Evolutionary conservation across 2,888 invertebrate species (phyloP).

Genomic region (Neoascia interrupta): DNA sequence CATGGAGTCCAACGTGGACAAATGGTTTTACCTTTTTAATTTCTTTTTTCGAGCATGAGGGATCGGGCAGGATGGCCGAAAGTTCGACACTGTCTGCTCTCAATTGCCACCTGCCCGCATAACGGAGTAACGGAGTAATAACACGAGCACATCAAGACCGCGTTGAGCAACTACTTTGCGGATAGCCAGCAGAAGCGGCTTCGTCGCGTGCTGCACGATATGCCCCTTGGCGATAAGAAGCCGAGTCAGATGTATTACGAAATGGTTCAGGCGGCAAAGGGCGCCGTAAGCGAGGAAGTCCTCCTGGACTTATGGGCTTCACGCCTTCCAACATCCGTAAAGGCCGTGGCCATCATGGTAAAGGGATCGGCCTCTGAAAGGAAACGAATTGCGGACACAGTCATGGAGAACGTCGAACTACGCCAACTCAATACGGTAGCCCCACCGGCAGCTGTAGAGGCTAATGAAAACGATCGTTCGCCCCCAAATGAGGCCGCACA

Average conservation of each 20-base stretch:
- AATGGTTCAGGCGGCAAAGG: slow-evolving; percentile 14
- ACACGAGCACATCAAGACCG: slow-evolving; percentile 3
- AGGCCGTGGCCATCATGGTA: too few relatives aligned
- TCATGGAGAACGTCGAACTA: too few relatives aligned
- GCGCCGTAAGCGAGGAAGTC: slow-evolving; percentile 14
- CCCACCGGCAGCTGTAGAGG: too few relatives aligned
- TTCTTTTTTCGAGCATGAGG: slow-evolving; percentile 8
- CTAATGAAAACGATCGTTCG: too few relatives aligned
- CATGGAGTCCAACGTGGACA: too few relatives aligned
- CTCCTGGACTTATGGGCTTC: slow-evolving; percentile 9
- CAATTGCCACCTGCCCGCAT: slow-evolving; percentile 7
- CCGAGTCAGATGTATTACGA: slow-evolving; percentile 21
- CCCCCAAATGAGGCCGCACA: too few relatives aligned
- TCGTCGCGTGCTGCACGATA: too few relatives aligned
- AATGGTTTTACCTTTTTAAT: background rate
- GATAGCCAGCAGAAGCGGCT: slow-evolving; percentile 20
- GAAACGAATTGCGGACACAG: too few relatives aligned
- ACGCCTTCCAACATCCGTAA: too few relatives aligned
- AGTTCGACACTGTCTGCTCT: slow-evolving; percentile 23
- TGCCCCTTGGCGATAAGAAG: slow-evolving; percentile 26
- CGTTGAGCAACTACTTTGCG: slow-evolving; percentile 4
- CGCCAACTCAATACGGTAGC: too few relatives aligned
- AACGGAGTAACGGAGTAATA: background rate
- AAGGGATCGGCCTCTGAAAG: too few relatives aligned
- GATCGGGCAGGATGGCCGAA: background rate